Base-by-base conservation (phyloP, 2,888 invertebrate species). In the Acanthopleura granulata region DNA sequence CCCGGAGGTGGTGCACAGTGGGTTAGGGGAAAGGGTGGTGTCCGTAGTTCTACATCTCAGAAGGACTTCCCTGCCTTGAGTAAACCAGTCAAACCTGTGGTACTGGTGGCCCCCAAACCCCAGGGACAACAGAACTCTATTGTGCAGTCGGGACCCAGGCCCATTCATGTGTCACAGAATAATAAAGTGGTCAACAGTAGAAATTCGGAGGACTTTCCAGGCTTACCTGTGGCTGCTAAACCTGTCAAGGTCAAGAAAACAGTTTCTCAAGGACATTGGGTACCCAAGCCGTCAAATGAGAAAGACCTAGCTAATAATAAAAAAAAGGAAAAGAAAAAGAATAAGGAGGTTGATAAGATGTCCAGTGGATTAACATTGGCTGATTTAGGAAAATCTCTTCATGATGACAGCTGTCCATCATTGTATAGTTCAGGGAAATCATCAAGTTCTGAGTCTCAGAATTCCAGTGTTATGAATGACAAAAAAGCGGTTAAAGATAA, bases 21-120 rank as follows among this genome's bases (percentile, higher is more conserved):
- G 66, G 66, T 27, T 62, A 12, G 40, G 22, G 66, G 66, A 25
- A 27, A 25, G 25, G 6, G 29, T 1, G 16, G 66, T 27, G n/a
- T 22, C 18, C 6, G 4, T 22, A 71, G 14, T 22, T 16, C 22
- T 40, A 22, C 71, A 25, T 29, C n/a, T 49, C 50, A 72, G 27
- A 51, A 69, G 49, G 72, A 74, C 16, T 73, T 74, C 27, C 74
- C 76, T 16, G 50, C 51, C 22, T 27, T 76, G 18, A 22, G 4
- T 71, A n/a, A 40, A 71, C 49, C 50, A 18, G 49, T n/a, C 16
- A 40, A 15, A 15, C 22, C 71, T 3, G 49, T 71, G 18, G 71
- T 49, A 22, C 25, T 25, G 27, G 25, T 16, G 4, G 16, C 30
- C 3, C 69, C 57, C 3, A 22, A 66, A 27, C 22, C 66, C 25